These are phyloP conservation scores for Mobula birostris DNA, from an alignment of 2,113 vertebrate species.

Conservation along the genomic window DNA sequence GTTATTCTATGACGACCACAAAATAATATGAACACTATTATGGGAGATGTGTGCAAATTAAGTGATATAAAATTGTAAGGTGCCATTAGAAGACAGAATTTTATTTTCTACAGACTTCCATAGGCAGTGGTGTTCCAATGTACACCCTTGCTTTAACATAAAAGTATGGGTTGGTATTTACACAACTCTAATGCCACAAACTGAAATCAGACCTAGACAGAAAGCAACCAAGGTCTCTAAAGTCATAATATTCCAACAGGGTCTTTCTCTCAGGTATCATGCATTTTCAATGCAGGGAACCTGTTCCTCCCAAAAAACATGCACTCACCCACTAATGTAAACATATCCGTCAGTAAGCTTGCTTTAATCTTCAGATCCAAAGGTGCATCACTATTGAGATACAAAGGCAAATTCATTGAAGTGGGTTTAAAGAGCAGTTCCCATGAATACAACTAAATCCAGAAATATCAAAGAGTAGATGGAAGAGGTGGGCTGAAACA, in stretches of 20 bases:
- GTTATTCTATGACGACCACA: not conserved
- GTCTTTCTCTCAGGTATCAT: not conserved
- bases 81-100: too few species aligned
- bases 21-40: not conserved
- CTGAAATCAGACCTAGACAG: not conserved
- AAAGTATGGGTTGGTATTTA: not conserved
- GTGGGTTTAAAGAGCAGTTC: not conserved
- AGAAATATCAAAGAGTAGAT: not conserved
- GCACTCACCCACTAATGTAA: slow-evolving; percentile 94
- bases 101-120: too few species aligned
- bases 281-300: not conserved
- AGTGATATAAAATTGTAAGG: too few species aligned
- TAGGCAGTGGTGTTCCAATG: too few species aligned
- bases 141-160: too few species aligned
- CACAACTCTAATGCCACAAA: not conserved
- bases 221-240: not conserved
- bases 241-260: not conserved
- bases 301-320: not conserved
- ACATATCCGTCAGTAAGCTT: slow-evolving; percentile 98
- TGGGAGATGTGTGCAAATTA: too few species aligned
- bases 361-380: slow-evolving; percentile 98
- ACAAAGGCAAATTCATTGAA: slow-evolving; percentile 40
- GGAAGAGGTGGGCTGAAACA: too few species aligned
- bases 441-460: not conserved
- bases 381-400: slow-evolving; percentile 74